These are phyloP conservation scores for Alexandromys fortis DNA, from an alignment of 2,113 vertebrate genomes.

Conservation along the genomic window DNA sequence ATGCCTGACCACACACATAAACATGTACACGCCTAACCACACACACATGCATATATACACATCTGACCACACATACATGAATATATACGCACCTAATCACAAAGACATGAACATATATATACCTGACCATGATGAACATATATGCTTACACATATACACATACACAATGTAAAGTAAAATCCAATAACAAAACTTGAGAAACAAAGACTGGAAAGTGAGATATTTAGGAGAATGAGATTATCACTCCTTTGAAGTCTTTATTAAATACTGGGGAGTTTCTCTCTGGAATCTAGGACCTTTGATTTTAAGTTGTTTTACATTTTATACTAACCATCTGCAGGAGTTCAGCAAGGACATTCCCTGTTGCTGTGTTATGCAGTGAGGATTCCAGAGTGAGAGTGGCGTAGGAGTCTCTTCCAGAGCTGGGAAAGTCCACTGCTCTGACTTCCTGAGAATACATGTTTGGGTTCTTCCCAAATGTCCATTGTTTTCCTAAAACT, in stretches of 20 bases:
- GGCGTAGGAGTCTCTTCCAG: constrained; percentile 31
- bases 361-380: background rate
- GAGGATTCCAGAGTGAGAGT: background rate
- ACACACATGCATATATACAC: background rate
- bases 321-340: background rate
- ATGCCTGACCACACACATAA: background rate
- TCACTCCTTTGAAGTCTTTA: background rate
- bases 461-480: background rate
- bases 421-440: constrained; percentile 4
- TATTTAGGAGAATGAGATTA: background rate
- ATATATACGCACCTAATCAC: background rate
- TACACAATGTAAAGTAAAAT: background rate
- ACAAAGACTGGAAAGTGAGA: background rate
- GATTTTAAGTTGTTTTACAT: constrained; percentile 21
- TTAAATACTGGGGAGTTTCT: background rate
- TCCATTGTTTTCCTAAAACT: background rate
- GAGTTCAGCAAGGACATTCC: background rate
- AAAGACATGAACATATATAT: background rate
- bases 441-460: background rate
- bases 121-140: background rate
- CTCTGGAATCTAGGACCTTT: constrained; percentile 17
- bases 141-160: background rate
- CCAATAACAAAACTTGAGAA: background rate
- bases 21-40: background rate
- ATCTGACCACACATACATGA: background rate